Percentiles rank a stretch among this genome's conserved stretches.
These are phyloP conservation scores for Lampris incognitus DNA, from an alignment of 2,113 vertebrate species.

Conservation along the genomic window DNA sequence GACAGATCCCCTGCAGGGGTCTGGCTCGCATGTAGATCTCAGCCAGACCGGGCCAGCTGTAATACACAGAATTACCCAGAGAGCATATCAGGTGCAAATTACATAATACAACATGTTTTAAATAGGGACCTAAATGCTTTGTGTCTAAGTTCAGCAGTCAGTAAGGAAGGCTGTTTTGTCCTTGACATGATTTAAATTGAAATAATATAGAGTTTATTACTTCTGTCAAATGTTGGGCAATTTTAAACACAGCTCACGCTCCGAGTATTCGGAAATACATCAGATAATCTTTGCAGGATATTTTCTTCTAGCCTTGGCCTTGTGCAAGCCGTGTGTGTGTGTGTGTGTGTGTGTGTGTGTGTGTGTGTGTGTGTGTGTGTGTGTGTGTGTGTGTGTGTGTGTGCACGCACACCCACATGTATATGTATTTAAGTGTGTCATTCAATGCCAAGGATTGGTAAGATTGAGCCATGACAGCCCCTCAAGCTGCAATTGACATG, in stretches of 20 bases:
- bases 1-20: too few species aligned
- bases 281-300: neutral
- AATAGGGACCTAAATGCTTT: neutral
- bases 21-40: too few species aligned
- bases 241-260: conserved; percentile 1
- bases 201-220: too few species aligned
- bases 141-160: neutral
- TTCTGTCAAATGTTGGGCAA: neutral
- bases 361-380: neutral
- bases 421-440: neutral
- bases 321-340: neutral
- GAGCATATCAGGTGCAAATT: too few species aligned
- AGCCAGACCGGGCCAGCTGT: too few species aligned
- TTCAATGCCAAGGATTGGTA: conserved; percentile 42
- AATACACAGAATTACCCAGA: too few species aligned
- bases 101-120: too few species aligned
- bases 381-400: conserved; percentile 1
- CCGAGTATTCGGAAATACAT: neutral
- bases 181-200: neutral
- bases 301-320: conserved; percentile 13
- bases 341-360: conserved; percentile 17
- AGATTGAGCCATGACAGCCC: conserved; percentile 67
- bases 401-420: conserved; percentile 1
- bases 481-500: conserved; percentile 64
- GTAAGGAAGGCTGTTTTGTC: neutral